Evolutionary conservation across 1,140 invertebrate species (phyloP).

Genomic region (Drosophila hydei): DNA sequence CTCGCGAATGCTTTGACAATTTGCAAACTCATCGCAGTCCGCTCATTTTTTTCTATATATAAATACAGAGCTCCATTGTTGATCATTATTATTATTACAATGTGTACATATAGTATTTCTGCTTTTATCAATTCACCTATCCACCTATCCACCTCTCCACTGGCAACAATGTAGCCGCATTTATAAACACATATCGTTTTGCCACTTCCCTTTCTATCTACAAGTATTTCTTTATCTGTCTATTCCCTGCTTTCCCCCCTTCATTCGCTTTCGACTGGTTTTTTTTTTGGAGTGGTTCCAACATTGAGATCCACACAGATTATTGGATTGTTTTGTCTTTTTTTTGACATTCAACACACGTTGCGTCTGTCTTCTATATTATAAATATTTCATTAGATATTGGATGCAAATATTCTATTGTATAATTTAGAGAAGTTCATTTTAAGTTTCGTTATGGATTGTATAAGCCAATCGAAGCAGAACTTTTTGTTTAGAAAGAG

Average conservation of each 20-base stretch:
- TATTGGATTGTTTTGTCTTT: slow-evolving; percentile 9
- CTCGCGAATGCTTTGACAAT: slow-evolving; percentile 40
- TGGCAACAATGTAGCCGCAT: slow-evolving; percentile 36
- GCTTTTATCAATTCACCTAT: slow-evolving; percentile 18
- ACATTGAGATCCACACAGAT: slow-evolving; percentile 19
- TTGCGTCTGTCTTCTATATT: slow-evolving; percentile 9
- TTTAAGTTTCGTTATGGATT: not conserved
- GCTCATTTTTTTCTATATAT: slow-evolving; percentile 10
- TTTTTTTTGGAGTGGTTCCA: slow-evolving; percentile 19
- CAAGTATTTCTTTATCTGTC: slow-evolving; percentile 16
- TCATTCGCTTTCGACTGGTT: slow-evolving; percentile 25
- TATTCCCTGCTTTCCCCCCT: slow-evolving; percentile 5
- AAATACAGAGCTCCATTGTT: slow-evolving; percentile 29
- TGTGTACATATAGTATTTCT: slow-evolving; percentile 28
- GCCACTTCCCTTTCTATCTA: slow-evolving; percentile 21
- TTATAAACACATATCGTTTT: slow-evolving; percentile 34
- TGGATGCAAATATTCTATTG: not conserved
- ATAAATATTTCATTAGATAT: slow-evolving; percentile 22
- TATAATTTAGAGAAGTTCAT: not conserved
- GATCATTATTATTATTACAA: slow-evolving; percentile 42
- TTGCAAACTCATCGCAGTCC: slow-evolving; percentile 38
- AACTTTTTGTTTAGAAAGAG: not conserved
- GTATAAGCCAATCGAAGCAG: not conserved
- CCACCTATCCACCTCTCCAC: slow-evolving; percentile 8
- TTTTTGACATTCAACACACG: slow-evolving; percentile 29